phyloP scores from a whole-genome alignment of 2,113 vertebrate species.

The Elaphurus davidianus region DNA sequence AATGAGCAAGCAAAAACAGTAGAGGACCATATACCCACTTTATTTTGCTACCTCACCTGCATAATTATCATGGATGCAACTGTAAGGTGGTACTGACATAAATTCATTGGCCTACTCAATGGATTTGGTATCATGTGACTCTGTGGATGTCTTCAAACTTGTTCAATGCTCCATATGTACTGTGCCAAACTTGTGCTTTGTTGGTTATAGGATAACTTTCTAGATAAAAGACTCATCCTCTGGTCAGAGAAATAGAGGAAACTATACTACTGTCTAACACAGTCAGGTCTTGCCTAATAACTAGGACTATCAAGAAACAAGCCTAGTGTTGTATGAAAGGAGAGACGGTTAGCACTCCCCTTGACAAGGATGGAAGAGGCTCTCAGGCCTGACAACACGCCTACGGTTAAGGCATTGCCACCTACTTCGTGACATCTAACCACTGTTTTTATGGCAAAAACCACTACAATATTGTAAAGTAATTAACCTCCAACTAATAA shows the following conservation, averaged over 20 bases:
- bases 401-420: no score
- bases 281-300: not conserved
- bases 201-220: not conserved
- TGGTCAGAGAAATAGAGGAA: not conserved
- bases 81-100: not conserved
- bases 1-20: not conserved
- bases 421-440: no score
- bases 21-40: not conserved
- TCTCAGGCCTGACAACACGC: no score
- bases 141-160: not conserved
- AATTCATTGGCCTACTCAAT: not conserved
- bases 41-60: not conserved
- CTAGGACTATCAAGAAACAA: not conserved
- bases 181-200: not conserved
- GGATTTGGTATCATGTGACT: not conserved
- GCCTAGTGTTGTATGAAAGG: not conserved
- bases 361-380: no score
- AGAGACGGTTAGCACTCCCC: no score
- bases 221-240: not conserved
- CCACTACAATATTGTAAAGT: no score
- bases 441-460: no score
- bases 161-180: not conserved
- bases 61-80: not conserved
- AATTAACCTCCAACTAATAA: no score
- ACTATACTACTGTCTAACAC: not conserved